A percentile compares a stretch with the other conserved stretches of the same genome.
These are phyloP conservation scores for Drosophila koepferae DNA, from an alignment of 2,888 invertebrate genomes.

Conservation along the genomic window DNA sequence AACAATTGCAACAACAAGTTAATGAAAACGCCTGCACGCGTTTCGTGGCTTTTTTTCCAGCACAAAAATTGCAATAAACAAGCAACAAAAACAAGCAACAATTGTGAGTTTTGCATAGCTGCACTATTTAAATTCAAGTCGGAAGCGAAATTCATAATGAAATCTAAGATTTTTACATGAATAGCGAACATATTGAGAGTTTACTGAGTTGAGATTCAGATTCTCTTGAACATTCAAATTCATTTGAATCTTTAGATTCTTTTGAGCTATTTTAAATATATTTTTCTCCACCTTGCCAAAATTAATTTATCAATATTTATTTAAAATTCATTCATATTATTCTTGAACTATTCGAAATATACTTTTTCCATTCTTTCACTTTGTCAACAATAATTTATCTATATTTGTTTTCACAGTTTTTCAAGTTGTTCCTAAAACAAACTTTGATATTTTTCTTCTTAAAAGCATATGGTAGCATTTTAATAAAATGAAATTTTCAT, in stretches of 20 bases:
- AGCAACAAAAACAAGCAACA: slow-evolving; percentile 12
- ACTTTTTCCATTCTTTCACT: no score
- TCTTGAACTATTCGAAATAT: no score
- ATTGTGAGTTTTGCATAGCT: not conserved
- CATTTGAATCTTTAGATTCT: no score
- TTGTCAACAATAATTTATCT: no score
- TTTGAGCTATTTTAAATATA: no score
- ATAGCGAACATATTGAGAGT: no score
- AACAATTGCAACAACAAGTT: slow-evolving; percentile 75
- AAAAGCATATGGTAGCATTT: not conserved
- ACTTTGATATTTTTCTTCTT: not conserved
- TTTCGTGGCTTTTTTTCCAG: slow-evolving; percentile 29
- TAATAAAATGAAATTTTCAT: not conserved
- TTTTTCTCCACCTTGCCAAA: no score
- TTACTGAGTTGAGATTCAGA: no score
- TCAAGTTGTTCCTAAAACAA: not conserved
- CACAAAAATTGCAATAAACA: slow-evolving; percentile 4
- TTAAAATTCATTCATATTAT: no score
- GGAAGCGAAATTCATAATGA: not conserved
- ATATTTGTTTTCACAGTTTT: not conserved
- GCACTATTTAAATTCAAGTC: not conserved
- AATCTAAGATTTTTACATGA: not conserved
- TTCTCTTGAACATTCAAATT: no score
- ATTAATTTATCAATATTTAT: no score
- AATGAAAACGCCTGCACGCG: slow-evolving; percentile 67